Conservation (phyloP, 2,113 vertebrate genomes). For the Sula dactylatra region DNA sequence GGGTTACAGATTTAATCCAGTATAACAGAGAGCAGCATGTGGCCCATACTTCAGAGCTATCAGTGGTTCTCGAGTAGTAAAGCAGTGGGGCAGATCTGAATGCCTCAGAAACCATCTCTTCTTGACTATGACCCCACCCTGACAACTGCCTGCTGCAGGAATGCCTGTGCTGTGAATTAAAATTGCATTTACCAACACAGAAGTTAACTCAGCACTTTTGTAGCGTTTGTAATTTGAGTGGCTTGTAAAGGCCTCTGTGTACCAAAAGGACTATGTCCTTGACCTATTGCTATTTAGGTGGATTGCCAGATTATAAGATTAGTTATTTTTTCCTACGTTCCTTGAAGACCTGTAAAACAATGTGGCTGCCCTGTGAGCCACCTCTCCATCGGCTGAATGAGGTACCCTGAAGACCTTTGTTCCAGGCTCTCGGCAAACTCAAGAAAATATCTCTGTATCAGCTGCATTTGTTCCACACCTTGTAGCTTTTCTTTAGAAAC, state of each 20-base stretch:
- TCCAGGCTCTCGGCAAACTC: neutral
- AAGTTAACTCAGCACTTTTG: neutral
- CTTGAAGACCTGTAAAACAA: neutral
- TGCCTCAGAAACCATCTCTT: constrained; percentile 49
- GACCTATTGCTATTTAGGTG: neutral
- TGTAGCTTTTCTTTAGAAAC: neutral
- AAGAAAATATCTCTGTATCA: neutral
- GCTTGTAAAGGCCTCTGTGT: neutral
- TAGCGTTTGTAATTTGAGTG: neutral
- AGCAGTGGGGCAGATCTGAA: neutral
- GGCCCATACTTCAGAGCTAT: constrained; percentile 30
- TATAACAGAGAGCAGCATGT: constrained; percentile 52
- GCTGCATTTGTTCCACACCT: neutral
- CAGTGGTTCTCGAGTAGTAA: neutral
- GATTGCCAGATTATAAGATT: neutral
- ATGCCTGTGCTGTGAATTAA: neutral
- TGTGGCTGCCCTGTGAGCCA: fast-evolving
- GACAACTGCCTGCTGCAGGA: constrained; percentile 22
- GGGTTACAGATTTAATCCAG: constrained; percentile 23
- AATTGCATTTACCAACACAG: neutral
- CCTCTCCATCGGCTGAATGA: neutral
- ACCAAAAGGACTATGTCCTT: neutral
- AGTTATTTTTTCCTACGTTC: neutral
- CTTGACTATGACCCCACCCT: constrained; percentile 6
- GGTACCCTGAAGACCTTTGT: neutral